A percentile compares a stretch with the other conserved stretches of the same genome.
phyloP scores from a whole-genome alignment of 2,888 invertebrate genomes.

The Pseudeuparius sepicola region DNA sequence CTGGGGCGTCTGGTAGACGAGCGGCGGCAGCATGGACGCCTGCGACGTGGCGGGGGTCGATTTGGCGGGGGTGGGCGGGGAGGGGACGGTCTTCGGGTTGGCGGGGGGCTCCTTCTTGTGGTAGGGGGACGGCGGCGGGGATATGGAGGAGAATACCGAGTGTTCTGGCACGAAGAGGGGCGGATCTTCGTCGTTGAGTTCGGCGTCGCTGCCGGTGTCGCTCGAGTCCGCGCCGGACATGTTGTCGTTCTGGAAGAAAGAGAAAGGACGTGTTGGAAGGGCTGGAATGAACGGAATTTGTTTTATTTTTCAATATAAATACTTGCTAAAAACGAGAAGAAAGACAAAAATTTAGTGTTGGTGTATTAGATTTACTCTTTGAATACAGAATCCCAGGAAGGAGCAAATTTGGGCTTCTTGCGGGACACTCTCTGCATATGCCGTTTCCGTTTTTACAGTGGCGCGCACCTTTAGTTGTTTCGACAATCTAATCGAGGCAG shows the following conservation, averaged over 20 bases:
- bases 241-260: slow-evolving; percentile 37
- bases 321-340: no score
- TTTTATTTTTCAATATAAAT: no score
- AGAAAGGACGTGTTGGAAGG: no score
- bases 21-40: slow-evolving; percentile 29
- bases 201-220: slow-evolving; percentile 36
- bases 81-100: slow-evolving; percentile 16
- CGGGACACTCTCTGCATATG: no score
- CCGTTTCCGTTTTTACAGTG: no score
- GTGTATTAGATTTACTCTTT: no score
- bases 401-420: no score
- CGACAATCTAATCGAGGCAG: no score
- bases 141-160: slow-evolving; percentile 23
- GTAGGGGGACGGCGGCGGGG: slow-evolving; percentile 24
- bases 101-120: slow-evolving; percentile 17
- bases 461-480: no score
- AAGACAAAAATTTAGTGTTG: no score
- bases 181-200: slow-evolving; percentile 29
- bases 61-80: slow-evolving; percentile 19
- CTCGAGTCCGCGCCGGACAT: slow-evolving; percentile 37
- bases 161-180: slow-evolving; percentile 24
- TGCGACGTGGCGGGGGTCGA: slow-evolving; percentile 22
- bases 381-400: no score
- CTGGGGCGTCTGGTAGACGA: slow-evolving; percentile 40
- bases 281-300: no score